A percentile compares a stretch with the other conserved stretches of the same genome.
These are phyloP conservation scores for Allolobophora icterica DNA, from an alignment of 2,888 invertebrate genomes.

Conservation along the genomic window DNA sequence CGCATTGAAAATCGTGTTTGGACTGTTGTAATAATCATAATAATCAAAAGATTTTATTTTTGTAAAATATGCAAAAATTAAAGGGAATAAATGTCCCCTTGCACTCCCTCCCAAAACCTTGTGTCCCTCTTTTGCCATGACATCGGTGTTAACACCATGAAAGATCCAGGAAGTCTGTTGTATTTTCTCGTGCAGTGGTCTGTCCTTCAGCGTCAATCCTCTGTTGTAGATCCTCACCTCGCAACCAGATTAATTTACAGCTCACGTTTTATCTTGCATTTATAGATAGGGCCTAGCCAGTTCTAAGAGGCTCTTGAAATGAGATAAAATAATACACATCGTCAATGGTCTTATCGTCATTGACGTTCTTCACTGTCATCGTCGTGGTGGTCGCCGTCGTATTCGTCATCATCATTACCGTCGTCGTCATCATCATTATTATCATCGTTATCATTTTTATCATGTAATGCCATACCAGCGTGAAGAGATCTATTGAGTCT, in stretches of 20 bases:
- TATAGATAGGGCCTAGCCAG: not conserved
- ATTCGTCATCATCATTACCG: not conserved
- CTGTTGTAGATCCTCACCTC: not conserved
- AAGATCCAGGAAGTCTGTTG: not conserved
- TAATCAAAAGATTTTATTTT: too few relatives aligned
- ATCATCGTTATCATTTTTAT: not conserved
- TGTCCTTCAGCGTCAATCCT: not conserved
- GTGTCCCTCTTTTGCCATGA: not conserved
- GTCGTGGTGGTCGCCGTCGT: not conserved
- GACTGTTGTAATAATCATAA: too few relatives aligned
- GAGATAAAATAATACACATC: not conserved
- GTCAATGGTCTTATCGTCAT: not conserved
- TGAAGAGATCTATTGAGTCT: constrained; percentile 90
- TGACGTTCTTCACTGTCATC: not conserved
- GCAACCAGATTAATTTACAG: not conserved
- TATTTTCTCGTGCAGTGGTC: not conserved
- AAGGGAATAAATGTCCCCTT: too few relatives aligned
- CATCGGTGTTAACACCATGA: not conserved
- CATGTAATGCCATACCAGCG: constrained; percentile 70
- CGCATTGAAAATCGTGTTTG: too few relatives aligned
- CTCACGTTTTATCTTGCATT: not conserved
- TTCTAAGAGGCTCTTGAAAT: not conserved
- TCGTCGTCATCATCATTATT: not conserved
- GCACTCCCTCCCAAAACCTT: too few relatives aligned
- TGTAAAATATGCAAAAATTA: too few relatives aligned